Base-by-base conservation (phyloP, 64 coral and sea anemone genomes). In the Actinia equina region DNA sequence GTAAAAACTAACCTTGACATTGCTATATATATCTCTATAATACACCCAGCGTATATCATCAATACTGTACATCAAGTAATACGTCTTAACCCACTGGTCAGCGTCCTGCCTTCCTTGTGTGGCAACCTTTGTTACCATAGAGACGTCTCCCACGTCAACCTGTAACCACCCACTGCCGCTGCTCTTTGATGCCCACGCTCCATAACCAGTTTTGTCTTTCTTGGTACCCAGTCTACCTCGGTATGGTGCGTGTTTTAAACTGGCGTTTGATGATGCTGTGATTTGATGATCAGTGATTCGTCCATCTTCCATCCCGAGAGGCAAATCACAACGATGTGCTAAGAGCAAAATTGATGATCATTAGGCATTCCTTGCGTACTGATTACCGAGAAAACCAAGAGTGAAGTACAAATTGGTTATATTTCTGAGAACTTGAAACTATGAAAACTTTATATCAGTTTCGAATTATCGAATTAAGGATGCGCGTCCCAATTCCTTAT, bases 101-200 rank as follows among this genome's bases (percentile, higher is more conserved):
- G n/a, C 49, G 15, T 71, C 71, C 27, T 88, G 56, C 53, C 86
- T 77, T 79, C 86, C 86, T 57, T 88, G 86, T 20, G 86, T 79
- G 26, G 86, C 70, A 43, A 88, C 25, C 46, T 43, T 42, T 8
- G 71, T 88, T 43, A 88, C 37, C 54, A 26, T 88, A 4, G 86
- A 59, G 4, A 77, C n/a, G 51, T 45, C 51, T 27, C 42, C 63
- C 19, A 88, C 58, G 30, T 88, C 51, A 42, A 79, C 16, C 37
- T 88, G 86, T 18, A 88, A n/a, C 86, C 86, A 88, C 0, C 77
- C 52, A 88, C 55, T 44, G 71, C 77, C 16, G 59, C 20, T 79
- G 3, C 0, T 52, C 3, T n/a, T 70, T 51, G 85, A 64, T 71
- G 85, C 74, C 86, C 86, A 88, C 2, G 63, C 44, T 37, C 86